Evolutionary conservation across 2,113 vertebrate species (phyloP).

Genomic region (Peromyscus californicus): DNA sequence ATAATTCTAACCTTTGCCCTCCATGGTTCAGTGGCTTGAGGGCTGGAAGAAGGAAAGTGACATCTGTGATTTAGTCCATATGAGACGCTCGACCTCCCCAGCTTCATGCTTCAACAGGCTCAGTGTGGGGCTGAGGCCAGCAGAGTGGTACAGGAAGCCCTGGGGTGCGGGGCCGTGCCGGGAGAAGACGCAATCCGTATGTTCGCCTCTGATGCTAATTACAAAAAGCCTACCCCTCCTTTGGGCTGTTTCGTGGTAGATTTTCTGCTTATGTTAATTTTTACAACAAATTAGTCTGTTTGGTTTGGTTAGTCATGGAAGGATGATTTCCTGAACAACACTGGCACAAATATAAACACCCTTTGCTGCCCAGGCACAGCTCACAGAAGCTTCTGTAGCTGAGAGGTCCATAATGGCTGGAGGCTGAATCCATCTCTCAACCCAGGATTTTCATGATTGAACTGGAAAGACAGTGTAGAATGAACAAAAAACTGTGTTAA

Average conservation of each 20-base stretch:
- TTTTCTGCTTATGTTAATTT: constrained; percentile 65
- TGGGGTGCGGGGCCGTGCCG: not conserved
- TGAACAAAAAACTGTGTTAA: constrained; percentile 1
- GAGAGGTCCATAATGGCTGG: not conserved
- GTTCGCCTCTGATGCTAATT: constrained; percentile 35
- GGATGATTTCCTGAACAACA: constrained; percentile 16
- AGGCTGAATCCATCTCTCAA: not conserved
- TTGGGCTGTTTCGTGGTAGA: not conserved
- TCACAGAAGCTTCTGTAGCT: not conserved
- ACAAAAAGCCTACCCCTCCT: not conserved
- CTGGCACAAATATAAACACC: not conserved
- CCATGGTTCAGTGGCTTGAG: constrained; percentile 62
- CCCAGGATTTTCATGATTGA: not conserved
- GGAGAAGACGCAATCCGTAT: constrained; percentile 28
- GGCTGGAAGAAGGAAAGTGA: constrained; percentile 64
- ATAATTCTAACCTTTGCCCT: constrained; percentile 65
- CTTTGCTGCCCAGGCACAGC: not conserved
- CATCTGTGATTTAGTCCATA: constrained; percentile 69
- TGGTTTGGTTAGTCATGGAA: constrained; percentile 46
- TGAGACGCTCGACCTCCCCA: constrained; percentile 70
- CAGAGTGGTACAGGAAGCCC: not conserved
- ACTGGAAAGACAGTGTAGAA: not conserved
- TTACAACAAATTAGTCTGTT: constrained; percentile 53
- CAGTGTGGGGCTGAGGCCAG: constrained; percentile 63
- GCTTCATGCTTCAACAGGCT: constrained; percentile 65